Percentiles rank a stretch among this genome's conserved stretches.
These are phyloP conservation scores for Lithosia quadra DNA, from an alignment of 2,888 invertebrate species.

Conservation along the genomic window DNA sequence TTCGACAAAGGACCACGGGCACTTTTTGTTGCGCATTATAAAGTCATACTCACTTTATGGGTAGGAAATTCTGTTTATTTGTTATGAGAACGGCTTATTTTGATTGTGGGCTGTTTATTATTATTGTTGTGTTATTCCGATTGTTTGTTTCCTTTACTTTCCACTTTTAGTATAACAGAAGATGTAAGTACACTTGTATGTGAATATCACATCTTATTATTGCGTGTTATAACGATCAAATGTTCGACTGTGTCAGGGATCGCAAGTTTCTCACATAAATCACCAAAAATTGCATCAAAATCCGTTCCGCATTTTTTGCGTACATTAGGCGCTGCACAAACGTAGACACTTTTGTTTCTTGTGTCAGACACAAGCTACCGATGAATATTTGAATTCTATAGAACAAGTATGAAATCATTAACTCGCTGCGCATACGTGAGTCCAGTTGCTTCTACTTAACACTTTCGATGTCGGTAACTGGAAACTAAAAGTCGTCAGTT, in stretches of 20 bases:
- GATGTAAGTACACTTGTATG: not conserved
- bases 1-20: slow-evolving; percentile 26
- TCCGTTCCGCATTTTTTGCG: too few relatives aligned
- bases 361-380: too few relatives aligned
- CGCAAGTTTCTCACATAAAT: not conserved
- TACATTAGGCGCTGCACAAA: too few relatives aligned
- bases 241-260: not conserved
- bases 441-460: too few relatives aligned
- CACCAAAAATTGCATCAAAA: too few relatives aligned
- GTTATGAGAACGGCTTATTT: slow-evolving; percentile 2
- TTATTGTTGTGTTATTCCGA: not conserved
- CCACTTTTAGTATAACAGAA: not conserved
- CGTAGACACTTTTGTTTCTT: too few relatives aligned
- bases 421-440: too few relatives aligned
- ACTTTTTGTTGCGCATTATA: slow-evolving; percentile 26
- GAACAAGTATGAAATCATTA: too few relatives aligned
- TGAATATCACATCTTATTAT: not conserved
- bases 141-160: not conserved
- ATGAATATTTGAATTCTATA: too few relatives aligned
- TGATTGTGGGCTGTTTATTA: not conserved
- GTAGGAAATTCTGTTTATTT: slow-evolving; percentile 1
- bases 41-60: slow-evolving; percentile 5
- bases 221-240: not conserved
- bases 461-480: too few relatives aligned
- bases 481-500: too few relatives aligned